Base-by-base conservation (phyloP, 2,888 invertebrate genomes). In the Agrochola lychnidis region DNA sequence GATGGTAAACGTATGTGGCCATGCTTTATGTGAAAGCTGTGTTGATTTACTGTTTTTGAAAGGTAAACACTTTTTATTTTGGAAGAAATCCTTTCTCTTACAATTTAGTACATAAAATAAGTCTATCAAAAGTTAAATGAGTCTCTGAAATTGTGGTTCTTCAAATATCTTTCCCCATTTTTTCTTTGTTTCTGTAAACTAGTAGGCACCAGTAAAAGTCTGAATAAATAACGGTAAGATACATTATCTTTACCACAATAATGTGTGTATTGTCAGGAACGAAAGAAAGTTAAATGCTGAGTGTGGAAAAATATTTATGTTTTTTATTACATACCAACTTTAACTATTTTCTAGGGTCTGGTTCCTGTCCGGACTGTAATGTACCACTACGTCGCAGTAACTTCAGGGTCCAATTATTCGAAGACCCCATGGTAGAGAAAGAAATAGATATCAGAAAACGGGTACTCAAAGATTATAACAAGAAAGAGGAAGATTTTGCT, bases 1-100 rank as follows among this genome's bases (percentile, higher is more conserved):
- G 97, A 98, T 99, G 99, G 99, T 99, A 82, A 99, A 99, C 94
- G 98, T 99, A 75, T 99, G 99, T 95, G 99, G 99, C 51, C 99
- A 99, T 97, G 98, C 99, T 59, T 96, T 99, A 89, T 99, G 99
- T 96, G 99, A 99, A 95, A 99, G 98, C 93, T 99, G 99, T 96
- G 99, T 99, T 56, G 99, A 99, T 93, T 97, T 99, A 81, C 96
- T 99, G 51, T 99, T 99, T 96, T 97, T 99, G 30, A 99, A 99
- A 97, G 99, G 98, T 98, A 95, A 89, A 48, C 25, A 78, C 57
- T 63, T 2, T 4, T 19, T 48, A 48, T 9, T 62, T 36, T 16
- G 4, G 25, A 25, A 9, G 19, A 19, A 25, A 30, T 25, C 16
- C 5, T 53, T 48, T 56, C 2, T 19, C 10, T n/a, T 42, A 59